Base-by-base conservation (phyloP, 1,140 invertebrate genomes). In the Heliconius hewitsoni region DNA sequence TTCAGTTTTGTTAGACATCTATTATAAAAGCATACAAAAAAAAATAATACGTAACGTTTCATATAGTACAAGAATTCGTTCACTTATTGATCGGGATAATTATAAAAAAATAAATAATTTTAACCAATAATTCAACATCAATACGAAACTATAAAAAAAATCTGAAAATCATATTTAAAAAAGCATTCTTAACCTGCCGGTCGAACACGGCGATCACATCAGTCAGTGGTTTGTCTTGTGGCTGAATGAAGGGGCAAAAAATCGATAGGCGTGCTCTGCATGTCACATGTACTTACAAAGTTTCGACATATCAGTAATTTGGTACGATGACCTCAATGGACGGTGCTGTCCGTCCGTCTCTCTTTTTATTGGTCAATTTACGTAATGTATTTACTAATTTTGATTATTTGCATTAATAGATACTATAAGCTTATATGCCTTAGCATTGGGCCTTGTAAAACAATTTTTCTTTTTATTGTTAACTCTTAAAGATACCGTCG, bases 261-360 rank as follows among this genome's bases (percentile, higher is more conserved):
- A 78, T 78, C 77, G 73, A 78, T 78, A 78, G 71, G 71, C 55
- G 50, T 72, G 39, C 72, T 78, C 30, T 78, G 72, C 72, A 73
- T 78, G 77, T 78, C 77, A 73, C 71, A 73, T 46, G 52, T 74
- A 78, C 71, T 78, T 78, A 73, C 30, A 37, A 72, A 74, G 50
- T 77, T 77, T 39, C 50, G 37, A 66, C 71, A 46, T 66, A 74
- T 73, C 55, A 74, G 77, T 74, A 78, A 78, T 74, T 73, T 52
- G 77, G 72, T 74, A 39, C 60, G 72, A 74, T 74, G 71, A 66
- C 77, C 77, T 74, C 27, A 37, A 30, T 39, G 71, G 46, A n/a
- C 74, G 37, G 70, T 37, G 13, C 8, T 11, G 55, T 23, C 55
- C 55, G 55, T 27, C 27, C 60, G 60, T 66, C 19, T 66, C 60